These are phyloP conservation scores for Telenomus remus DNA, from an alignment of 1,140 invertebrate genomes.

Conservation along the genomic window DNA sequence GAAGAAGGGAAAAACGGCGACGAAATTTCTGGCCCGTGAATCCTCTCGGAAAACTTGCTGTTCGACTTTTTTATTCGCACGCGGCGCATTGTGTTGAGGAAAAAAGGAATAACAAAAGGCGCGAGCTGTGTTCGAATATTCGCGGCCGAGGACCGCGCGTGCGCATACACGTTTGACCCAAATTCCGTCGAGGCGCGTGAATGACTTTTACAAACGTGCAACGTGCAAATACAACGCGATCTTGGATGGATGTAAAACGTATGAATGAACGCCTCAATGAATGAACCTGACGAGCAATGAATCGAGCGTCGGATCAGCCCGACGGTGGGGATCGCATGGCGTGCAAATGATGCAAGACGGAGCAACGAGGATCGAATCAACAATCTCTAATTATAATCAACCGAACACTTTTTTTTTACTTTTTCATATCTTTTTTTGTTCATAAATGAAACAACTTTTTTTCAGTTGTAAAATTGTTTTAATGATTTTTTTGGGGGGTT, in stretches of 20 bases:
- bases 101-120: not conserved
- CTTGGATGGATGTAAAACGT: constrained; percentile 56
- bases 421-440: too few species aligned
- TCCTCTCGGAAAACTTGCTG: too few species aligned
- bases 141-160: constrained; percentile 26
- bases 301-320: constrained; percentile 40
- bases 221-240: constrained; percentile 54
- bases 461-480: too few species aligned
- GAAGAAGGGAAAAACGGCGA: not conserved
- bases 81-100: not conserved
- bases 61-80: too few species aligned
- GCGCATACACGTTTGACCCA: constrained; percentile 53
- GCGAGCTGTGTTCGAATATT: constrained; percentile 32
- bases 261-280: constrained; percentile 55
- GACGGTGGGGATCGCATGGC: constrained; percentile 30
- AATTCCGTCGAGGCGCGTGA: constrained; percentile 56
- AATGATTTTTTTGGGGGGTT: too few species aligned
- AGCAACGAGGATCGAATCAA: too few species aligned
- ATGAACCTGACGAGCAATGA: constrained; percentile 46
- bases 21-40: too few species aligned
- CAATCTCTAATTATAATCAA: too few species aligned
- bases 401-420: too few species aligned
- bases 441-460: too few species aligned
- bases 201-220: constrained; percentile 60
- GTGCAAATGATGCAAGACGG: not conserved